Evolutionary conservation across 2,888 invertebrate genomes (phyloP), one percentile per base, ranked within the genome.

Genomic region (Caenorhabditis uteleia): DNA sequence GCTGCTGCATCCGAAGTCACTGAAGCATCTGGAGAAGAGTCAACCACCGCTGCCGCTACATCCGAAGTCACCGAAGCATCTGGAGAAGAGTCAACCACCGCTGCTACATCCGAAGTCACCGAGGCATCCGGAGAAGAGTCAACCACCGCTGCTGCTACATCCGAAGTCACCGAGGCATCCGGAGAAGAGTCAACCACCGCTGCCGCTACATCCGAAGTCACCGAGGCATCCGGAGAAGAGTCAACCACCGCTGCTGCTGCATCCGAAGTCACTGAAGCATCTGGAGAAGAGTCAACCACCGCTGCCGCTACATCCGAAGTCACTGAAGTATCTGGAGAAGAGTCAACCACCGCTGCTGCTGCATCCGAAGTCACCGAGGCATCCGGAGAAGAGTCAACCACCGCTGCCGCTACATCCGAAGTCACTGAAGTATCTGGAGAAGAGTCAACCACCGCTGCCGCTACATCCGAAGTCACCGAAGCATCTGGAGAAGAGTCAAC

Each of bases 161-260:
- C 44, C 10, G 36, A 34, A 21, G n/a, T 38, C 5, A 25, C 25
- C 6, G 31, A 40, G 27, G 42, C 26, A 36, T 21, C 43, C 5
- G 8, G 40, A 12, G 46, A 36, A 8, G 42, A 47, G 16, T 1
- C 36, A 29, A 23, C 34, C n/a, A 29, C 33, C 5, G 23, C 33
- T 16, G 26, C 25, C 26, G 23, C 34, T 12, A 58, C 31, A 26
- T 38, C 54, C 23, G 55, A 40, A 39, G 40, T 44, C 40, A 58
- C 60, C 46, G 46, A 47, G 36, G 56, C 45, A 18, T 51, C 64
- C 10, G 48, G 25, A 48, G 47, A 55, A 25, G 44, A 51, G n/a
- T 7, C 43, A n/a, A 50, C 50, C 18, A 50, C 21, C 6, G 6
- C 50, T 21, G 43, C 57, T 47, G 48, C 34, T 12, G 64, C 31